Base-by-base conservation (phyloP, 92 coral and sea anemone species). In the Epizoanthus scotinus region DNA sequence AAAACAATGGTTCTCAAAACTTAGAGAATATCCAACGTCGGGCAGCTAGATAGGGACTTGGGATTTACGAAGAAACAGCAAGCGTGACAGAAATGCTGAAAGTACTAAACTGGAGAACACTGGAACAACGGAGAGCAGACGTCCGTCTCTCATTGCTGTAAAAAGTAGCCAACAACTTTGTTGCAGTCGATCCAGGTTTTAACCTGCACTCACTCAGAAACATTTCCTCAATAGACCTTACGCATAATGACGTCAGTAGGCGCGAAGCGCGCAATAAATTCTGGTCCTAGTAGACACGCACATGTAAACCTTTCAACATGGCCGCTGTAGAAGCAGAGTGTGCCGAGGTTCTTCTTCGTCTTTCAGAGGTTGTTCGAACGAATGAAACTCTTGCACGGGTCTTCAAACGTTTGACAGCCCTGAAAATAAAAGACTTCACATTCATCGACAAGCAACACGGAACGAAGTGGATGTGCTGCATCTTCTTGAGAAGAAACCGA, bases 321-420 rank as follows among this genome's bases (percentile, higher is more conserved):
- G 65, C 67, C 10, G 1, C 67, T 24, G 29, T 67, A 34, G 66
- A 42, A 15, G 1, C 0, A 14, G 66, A 61, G 7, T 78, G 70
- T 78, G 36, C 9, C 65, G 73, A 79, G 34, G 64, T 21, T 44
- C 60, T 80, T 80, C 6, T 27, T 20, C 26, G 62, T 28, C 75
- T 49, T 67, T 21, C 44, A 64, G 84, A 66, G 21, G 73, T 47
- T 29, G 40, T 66, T 52, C 77, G 52, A 65, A 65, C 77, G 5
- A 66, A 49, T 14, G 64, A 67, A 83, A 26, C 86, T 72, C 82
- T 73, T 83, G 73, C 82, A 38, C 86, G 82, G 64, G 55, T 72
- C 44, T 14, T 14, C 72, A 8, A 18, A 28, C 27, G 63, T 83
- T 83, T 13, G 63, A 28, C 34, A 83, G 47, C 55, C 40, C 73